phyloP scores from a whole-genome alignment of 2,797 vertebrate species.

The Martes flavigula region DNA sequence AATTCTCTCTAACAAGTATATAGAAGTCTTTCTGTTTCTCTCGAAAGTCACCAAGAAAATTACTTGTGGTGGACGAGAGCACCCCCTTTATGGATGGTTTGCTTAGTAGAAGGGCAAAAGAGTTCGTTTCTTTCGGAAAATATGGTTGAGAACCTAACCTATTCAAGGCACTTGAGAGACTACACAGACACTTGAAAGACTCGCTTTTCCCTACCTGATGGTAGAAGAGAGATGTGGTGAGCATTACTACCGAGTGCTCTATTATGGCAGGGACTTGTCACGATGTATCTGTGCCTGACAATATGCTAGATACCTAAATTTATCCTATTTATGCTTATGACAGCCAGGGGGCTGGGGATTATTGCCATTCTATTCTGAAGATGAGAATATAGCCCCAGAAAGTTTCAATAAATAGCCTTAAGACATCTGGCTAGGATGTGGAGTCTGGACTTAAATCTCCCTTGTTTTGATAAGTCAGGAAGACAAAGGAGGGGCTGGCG shows the following conservation, averaged over 20 bases:
- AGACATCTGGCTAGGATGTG: neutral
- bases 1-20: slow-evolving; percentile 6
- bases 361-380: neutral
- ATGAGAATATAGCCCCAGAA: neutral
- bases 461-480: slow-evolving; percentile 10
- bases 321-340: neutral
- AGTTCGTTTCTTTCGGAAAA: slow-evolving; percentile 26
- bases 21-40: slow-evolving; percentile 31
- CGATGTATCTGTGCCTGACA: neutral
- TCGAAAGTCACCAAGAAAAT: slow-evolving; percentile 54
- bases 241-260: neutral
- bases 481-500: neutral
- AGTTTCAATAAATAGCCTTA: neutral
- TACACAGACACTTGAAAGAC: neutral
- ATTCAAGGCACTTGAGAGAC: neutral
- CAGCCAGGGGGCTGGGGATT: neutral
- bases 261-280: neutral
- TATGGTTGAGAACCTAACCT: neutral
- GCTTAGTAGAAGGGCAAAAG: slow-evolving; percentile 11
- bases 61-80: neutral
- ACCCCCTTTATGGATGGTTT: neutral
- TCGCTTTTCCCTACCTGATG: neutral
- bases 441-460: neutral
- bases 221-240: neutral
- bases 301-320: neutral